These are phyloP conservation scores for Labrus mixtus DNA, from an alignment of 2,113 vertebrate genomes.

Conservation along the genomic window DNA sequence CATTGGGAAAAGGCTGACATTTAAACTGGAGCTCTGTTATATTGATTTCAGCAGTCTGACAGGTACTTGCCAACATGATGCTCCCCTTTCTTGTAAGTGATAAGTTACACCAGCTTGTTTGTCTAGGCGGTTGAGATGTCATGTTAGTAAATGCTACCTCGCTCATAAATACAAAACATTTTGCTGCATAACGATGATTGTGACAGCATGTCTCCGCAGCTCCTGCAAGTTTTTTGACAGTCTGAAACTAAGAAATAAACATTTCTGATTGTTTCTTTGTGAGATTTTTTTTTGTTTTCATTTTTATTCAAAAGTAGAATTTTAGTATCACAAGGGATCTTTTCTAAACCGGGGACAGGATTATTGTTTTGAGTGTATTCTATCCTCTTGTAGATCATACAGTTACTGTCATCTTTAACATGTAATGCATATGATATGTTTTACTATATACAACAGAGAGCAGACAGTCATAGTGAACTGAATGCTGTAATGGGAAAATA, in stretches of 20 bases:
- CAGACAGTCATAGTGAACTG: too few species aligned
- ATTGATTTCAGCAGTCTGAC: conserved; percentile 39
- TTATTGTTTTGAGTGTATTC: too few species aligned
- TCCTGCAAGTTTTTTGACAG: not conserved
- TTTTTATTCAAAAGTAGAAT: too few species aligned
- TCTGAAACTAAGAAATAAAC: not conserved
- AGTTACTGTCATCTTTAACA: too few species aligned
- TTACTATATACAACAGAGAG: too few species aligned
- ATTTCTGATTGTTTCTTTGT: too few species aligned
- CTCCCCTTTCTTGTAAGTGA: conserved; percentile 15
- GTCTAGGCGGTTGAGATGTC: not conserved
- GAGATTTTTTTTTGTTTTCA: too few species aligned
- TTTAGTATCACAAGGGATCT: too few species aligned
- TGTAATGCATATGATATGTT: too few species aligned
- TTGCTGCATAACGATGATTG: not conserved
- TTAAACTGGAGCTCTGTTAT: conserved; percentile 29
- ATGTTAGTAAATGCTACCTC: not conserved
- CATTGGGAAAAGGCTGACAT: conserved; percentile 48
- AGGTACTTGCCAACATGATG: conserved; percentile 25
- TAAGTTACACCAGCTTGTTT: conserved; percentile 1
- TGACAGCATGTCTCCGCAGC: not conserved
- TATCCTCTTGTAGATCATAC: too few species aligned
- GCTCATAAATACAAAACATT: conserved; percentile 7
- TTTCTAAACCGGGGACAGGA: too few species aligned
- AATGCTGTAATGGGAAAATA: too few species aligned